Percentiles rank a stretch among this genome's conserved stretches.
phyloP scores from a whole-genome alignment of 2,113 vertebrate genomes.

The Blennius ocellaris region DNA sequence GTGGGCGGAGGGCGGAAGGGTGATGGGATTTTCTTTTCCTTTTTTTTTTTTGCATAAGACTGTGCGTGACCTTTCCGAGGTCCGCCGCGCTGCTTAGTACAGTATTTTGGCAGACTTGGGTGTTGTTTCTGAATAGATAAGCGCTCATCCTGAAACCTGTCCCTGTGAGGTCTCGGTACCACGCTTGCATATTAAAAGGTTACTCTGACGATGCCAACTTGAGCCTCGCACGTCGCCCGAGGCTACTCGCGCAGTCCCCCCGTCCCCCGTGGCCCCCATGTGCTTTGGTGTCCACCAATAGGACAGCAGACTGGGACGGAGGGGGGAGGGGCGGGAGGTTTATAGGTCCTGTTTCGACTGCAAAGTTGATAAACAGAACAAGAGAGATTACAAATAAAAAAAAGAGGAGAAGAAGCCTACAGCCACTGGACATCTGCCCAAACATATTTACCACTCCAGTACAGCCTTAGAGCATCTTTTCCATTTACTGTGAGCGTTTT shows the following conservation, averaged over 20 bases:
- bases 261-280: conserved; percentile 7
- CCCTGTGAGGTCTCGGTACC: conserved; percentile 65
- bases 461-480: conserved; percentile 28
- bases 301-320: conserved; percentile 21
- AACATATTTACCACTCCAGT: conserved; percentile 24
- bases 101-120: conserved; percentile 64
- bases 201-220: conserved; percentile 65
- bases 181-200: conserved; percentile 73
- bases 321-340: conserved; percentile 18
- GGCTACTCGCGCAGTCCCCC: conserved; percentile 30
- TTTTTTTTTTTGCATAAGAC: conserved; percentile 62
- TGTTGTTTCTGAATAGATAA: conserved; percentile 74
- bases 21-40: conserved; percentile 7
- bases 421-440: conserved; percentile 36
- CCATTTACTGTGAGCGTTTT: conserved; percentile 2
- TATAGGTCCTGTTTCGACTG: conserved; percentile 26
- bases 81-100: conserved; percentile 44
- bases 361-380: conserved; percentile 35
- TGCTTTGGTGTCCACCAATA: conserved; percentile 16
- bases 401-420: too few relatives aligned
- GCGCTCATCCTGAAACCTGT: conserved; percentile 60
- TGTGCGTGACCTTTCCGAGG: conserved; percentile 59
- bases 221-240: conserved; percentile 35
- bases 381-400: neutral
- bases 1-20: conserved; percentile 18